These are phyloP conservation scores for Drosophila lacteicornis DNA, from an alignment of 1,140 invertebrate species.

Conservation along the genomic window DNA sequence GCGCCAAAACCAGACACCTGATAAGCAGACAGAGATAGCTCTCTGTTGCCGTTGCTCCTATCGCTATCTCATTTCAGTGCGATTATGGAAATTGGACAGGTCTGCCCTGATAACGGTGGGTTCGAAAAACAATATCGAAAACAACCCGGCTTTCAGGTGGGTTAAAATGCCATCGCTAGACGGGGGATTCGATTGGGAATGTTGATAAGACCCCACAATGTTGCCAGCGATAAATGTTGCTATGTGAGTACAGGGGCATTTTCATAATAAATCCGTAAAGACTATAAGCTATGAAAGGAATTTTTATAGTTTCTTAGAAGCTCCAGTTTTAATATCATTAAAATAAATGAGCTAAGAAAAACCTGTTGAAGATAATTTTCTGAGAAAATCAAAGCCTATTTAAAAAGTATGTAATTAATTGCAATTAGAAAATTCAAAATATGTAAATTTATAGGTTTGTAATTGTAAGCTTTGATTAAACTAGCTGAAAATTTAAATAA, in stretches of 20 bases:
- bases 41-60: conserved; percentile 9
- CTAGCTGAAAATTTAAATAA: not conserved
- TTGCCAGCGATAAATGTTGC: conserved; percentile 31
- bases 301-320: not conserved
- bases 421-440: not conserved
- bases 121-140: conserved; percentile 38
- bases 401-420: not conserved
- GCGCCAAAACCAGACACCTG: conserved; percentile 37
- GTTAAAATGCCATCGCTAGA: conserved; percentile 40
- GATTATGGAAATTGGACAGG: conserved; percentile 26
- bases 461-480: not conserved
- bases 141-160: conserved; percentile 13
- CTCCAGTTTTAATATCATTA: not conserved
- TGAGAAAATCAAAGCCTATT: not conserved
- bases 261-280: too few species aligned
- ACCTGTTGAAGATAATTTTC: not conserved
- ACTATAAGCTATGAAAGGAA: not conserved
- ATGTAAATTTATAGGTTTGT: not conserved
- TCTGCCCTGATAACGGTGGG: conserved; percentile 19
- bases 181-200: conserved; percentile 24
- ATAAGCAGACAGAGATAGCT: conserved; percentile 39
- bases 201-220: conserved; percentile 17
- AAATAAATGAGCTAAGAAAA: not conserved
- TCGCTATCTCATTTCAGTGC: conserved; percentile 17
- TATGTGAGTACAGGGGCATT: not conserved